phyloP scores from a whole-genome alignment of 2,888 invertebrate species.

The Scelioninae gen. 2 region DNA sequence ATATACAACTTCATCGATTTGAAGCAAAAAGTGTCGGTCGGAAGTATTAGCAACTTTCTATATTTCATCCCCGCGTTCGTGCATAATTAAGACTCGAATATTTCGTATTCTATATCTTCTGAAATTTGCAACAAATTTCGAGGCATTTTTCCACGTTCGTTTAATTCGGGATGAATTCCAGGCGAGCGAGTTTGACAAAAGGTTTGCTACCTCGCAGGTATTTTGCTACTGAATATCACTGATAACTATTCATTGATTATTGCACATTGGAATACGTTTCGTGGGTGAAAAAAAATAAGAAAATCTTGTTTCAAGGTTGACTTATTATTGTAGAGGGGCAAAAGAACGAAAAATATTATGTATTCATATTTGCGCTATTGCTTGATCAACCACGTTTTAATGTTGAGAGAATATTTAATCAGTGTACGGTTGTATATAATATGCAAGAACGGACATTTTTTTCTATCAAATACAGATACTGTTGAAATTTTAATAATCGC shows the following conservation, averaged over 20 bases:
- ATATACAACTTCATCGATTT: constrained; percentile 44
- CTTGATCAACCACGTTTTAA: too few relatives aligned
- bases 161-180: constrained; percentile 31
- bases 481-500: too few relatives aligned
- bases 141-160: constrained; percentile 17
- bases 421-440: too few relatives aligned
- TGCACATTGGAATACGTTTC: not conserved
- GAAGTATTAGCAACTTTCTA: constrained; percentile 43
- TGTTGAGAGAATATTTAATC: too few relatives aligned
- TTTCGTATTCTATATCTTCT: constrained; percentile 39
- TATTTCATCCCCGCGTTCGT: constrained; percentile 17
- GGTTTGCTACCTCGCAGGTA: constrained; percentile 3
- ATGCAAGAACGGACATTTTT: too few relatives aligned
- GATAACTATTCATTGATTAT: too few relatives aligned
- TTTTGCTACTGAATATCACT: constrained; percentile 24
- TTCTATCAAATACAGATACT: too few relatives aligned
- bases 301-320: too few relatives aligned
- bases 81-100: constrained; percentile 42
- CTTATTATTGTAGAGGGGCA: too few relatives aligned
- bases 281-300: too few relatives aligned
- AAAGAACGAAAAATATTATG: too few relatives aligned
- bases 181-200: constrained; percentile 7
- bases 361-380: too few relatives aligned
- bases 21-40: constrained; percentile 27
- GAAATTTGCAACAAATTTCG: constrained; percentile 30